Percentiles rank a stretch among this genome's conserved stretches.
Evolutionary conservation across 2,113 vertebrate genomes (phyloP).

Genomic region (Oncorhynchus clarkii): DNA sequence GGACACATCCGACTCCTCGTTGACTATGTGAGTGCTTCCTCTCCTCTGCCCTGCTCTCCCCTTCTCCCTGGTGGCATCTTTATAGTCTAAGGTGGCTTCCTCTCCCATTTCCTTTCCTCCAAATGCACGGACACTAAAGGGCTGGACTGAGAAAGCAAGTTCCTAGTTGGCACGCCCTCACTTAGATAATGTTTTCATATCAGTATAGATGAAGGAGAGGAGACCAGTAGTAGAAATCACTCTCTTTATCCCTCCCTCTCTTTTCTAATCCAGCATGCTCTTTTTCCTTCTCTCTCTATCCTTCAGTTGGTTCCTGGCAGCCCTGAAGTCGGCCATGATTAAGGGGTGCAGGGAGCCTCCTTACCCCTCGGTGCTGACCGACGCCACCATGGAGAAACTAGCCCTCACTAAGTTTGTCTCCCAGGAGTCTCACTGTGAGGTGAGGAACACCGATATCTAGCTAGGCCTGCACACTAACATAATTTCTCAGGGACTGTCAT

Average conservation of each 20-base stretch:
- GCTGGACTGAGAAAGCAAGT: too few species aligned
- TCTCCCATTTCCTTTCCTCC: too few species aligned
- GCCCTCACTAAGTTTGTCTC: slow-evolving; percentile 93
- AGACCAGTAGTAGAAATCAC: too few species aligned
- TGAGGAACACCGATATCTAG: slow-evolving; percentile 41
- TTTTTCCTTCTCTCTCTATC: neutral
- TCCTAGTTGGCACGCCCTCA: too few species aligned
- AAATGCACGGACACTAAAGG: too few species aligned
- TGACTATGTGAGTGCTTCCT: slow-evolving; percentile 82
- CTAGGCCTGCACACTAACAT: too few species aligned
- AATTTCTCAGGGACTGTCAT: neutral
- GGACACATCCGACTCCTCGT: slow-evolving; percentile 84
- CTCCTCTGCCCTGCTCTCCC: neutral
- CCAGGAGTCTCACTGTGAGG: slow-evolving; percentile 91
- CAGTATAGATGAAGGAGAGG: too few species aligned
- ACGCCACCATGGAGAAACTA: slow-evolving; percentile 96
- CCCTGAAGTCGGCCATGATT: slow-evolving; percentile 90
- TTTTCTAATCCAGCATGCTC: neutral
- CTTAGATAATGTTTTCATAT: too few species aligned
- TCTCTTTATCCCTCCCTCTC: slow-evolving; percentile 65
- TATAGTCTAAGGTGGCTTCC: neutral
- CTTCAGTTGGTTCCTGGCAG: slow-evolving; percentile 85
- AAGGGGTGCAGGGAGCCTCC: slow-evolving; percentile 91
- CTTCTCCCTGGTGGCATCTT: neutral
- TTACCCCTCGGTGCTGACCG: slow-evolving; percentile 88